These are phyloP conservation scores for Dasysyrphus tricinctus DNA, from an alignment of 2,888 invertebrate species.

Conservation along the genomic window DNA sequence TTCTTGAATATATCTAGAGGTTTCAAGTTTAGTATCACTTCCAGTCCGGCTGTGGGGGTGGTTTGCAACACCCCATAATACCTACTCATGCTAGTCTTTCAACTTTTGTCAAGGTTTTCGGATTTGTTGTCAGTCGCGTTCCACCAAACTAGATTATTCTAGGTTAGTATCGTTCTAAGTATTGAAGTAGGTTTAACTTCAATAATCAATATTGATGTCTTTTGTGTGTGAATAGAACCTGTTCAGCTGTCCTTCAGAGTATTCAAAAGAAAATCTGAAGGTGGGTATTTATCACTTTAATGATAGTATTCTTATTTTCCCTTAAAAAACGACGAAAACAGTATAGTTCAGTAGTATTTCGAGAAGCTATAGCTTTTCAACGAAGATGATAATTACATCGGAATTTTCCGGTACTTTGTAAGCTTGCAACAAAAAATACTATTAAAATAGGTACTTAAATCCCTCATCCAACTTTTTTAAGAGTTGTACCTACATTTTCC, in stretches of 20 bases:
- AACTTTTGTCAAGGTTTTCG: too few species aligned
- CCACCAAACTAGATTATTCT: too few species aligned
- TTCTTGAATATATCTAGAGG: too few species aligned
- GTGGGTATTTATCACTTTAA: not conserved
- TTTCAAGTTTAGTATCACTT: too few species aligned
- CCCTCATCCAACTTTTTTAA: not conserved
- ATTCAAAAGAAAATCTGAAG: not conserved
- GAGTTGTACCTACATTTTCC: not conserved
- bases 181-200: too few species aligned
- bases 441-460: not conserved
- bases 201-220: too few species aligned
- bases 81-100: too few species aligned
- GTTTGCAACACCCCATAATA: too few species aligned
- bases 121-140: too few species aligned
- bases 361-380: not conserved
- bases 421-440: not conserved
- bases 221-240: not conserved
- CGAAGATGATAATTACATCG: not conserved
- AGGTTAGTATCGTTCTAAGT: too few species aligned
- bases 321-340: not conserved
- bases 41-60: too few species aligned
- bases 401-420: not conserved
- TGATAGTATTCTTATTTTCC: not conserved
- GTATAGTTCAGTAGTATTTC: not conserved
- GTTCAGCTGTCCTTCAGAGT: not conserved